A percentile compares a stretch with the other conserved stretches of the same genome.
phyloP scores from a whole-genome alignment of 2,113 vertebrate genomes.

The Urocitellus parryii region DNA sequence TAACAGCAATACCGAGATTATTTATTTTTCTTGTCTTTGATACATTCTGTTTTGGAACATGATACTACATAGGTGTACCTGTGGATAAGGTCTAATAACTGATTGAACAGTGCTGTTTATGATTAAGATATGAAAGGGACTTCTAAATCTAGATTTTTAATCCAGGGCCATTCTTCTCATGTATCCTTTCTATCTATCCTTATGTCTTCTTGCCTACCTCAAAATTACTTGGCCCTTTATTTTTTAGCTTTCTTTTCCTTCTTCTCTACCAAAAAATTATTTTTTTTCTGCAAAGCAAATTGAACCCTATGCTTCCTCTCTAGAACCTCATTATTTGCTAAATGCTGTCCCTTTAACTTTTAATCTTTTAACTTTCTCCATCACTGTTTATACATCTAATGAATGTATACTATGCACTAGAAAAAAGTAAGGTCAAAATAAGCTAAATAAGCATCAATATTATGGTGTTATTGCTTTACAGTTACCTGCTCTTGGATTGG shows the following conservation, averaged over 20 bases:
- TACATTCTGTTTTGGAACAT: no score
- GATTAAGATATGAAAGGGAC: no score
- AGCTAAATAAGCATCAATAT: background rate
- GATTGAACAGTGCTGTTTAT: no score
- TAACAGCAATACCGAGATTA: no score
- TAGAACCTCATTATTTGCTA: constrained; percentile 30
- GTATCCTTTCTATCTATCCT: no score
- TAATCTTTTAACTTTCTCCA: constrained; percentile 13
- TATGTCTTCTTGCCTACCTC: no score
- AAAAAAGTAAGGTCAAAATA: constrained; percentile 49
- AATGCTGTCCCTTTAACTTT: background rate
- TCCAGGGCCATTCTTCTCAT: no score
- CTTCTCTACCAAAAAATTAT: background rate
- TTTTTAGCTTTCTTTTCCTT: constrained; percentile 16
- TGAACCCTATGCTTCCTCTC: background rate
- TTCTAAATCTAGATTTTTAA: no score
- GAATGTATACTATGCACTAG: background rate
- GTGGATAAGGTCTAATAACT: no score
- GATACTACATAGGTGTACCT: no score
- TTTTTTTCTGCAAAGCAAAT: constrained; percentile 19
- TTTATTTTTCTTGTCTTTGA: no score
- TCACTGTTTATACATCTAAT: background rate
- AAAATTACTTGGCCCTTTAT: background rate
- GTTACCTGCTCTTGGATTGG: background rate
- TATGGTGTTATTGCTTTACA: background rate